Base-by-base conservation (phyloP, 2,888 invertebrate species). In the Pardosa pseudoannulata region DNA sequence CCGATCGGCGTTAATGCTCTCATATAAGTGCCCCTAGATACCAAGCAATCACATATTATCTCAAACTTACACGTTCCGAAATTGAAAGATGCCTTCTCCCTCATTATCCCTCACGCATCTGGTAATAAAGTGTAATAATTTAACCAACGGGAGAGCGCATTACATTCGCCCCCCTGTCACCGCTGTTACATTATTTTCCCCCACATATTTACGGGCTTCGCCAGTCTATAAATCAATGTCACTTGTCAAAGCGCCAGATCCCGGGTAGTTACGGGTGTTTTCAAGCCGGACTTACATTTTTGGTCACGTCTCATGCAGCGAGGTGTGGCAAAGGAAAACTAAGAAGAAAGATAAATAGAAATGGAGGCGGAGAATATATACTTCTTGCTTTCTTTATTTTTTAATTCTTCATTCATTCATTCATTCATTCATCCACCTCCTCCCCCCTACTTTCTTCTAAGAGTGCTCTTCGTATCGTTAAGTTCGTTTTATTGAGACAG, bases 101-200 rank as follows among this genome's bases (percentile, higher is more conserved):
- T 81, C 75, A 75, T 81, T 81, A 81, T 29, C 75, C 41, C 50
- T 13, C 23, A n/a, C 7, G 74, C 36, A 80, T 74, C 67, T 36
- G 73, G 80, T 74, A 73, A 74, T 80, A 80, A 80, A 74, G 31
- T 23, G 72, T 46, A 67, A 80, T 80, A 80, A 73, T 74, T 80
- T 74, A 74, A 65, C 65, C 36, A 19, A 36, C 46, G 72, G 64
- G 79, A 41, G 72, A 65, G 46, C 68, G 50, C 32, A 27, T 68
- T 67, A 56, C 72, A 29, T 71, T 29, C 67, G 29, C 56, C 56
- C 72, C n/a, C 65, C 36, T 56, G 80, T 80, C 80, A 65, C 67
- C 64, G 29, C 28, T 13, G 39, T 2, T n/a, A 28, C 46, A 71
- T 27, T 68, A 28, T 31, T 76, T 32, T 62, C 27, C 56, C 31